Evolutionary conservation across 2,888 invertebrate genomes (phyloP).

Genomic region (Pogonocherus hispidulus): DNA sequence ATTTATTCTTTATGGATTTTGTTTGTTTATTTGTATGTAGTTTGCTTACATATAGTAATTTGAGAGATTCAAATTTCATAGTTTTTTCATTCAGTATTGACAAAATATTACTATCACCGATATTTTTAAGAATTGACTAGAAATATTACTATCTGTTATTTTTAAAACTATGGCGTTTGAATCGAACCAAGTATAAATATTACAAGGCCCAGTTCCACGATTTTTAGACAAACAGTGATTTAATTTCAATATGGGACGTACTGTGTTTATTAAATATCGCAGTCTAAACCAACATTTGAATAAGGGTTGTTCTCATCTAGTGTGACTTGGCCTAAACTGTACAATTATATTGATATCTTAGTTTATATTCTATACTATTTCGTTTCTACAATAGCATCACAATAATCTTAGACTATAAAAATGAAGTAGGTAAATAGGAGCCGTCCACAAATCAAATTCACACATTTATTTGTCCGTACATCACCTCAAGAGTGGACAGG

Average conservation of each 20-base stretch:
- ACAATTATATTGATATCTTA: slow-evolving; percentile 23
- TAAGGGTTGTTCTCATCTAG: not conserved
- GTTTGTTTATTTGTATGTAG: slow-evolving; percentile 54
- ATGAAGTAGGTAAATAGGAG: slow-evolving; percentile 46
- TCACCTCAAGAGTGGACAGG: slow-evolving; percentile 40
- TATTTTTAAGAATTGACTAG: too few relatives aligned
- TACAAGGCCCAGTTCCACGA: slow-evolving; percentile 1
- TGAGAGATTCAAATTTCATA: not conserved
- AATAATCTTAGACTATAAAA: slow-evolving; percentile 41
- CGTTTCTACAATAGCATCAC: slow-evolving; percentile 48
- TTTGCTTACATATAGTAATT: slow-evolving; percentile 48
- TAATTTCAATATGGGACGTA: not conserved
- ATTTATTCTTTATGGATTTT: slow-evolving; percentile 64
- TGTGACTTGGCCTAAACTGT: slow-evolving; percentile 17
- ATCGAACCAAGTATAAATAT: not conserved
- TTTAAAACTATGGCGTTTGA: not conserved
- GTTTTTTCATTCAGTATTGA: too few relatives aligned
- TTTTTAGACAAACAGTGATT: not conserved
- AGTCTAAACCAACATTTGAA: not conserved
- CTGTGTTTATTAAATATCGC: not conserved
- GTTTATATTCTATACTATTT: slow-evolving; percentile 26
- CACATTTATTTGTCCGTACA: slow-evolving; percentile 30
- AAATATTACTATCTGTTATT: too few relatives aligned
- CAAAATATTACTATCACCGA: too few relatives aligned
- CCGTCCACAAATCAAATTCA: slow-evolving; percentile 44